Conservation (phyloP, 2,888 invertebrate species). For the Lithophane ornitopus region DNA sequence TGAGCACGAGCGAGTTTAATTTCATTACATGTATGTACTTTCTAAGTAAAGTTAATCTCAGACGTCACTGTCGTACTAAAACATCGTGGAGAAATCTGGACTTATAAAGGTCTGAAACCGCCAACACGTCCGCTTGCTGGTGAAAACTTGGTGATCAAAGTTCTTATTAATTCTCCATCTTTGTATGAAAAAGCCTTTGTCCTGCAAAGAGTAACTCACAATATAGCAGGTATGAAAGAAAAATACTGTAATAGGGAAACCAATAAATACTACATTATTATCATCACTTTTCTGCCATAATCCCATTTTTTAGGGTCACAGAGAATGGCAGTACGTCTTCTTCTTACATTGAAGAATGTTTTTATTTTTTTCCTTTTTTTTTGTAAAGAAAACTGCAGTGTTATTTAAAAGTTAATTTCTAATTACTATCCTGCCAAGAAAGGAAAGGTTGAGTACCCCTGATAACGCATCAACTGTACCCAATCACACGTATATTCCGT, state of each 20-base stretch:
- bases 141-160: too few species aligned
- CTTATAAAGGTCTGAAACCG: not conserved
- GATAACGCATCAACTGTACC: slow-evolving; percentile 49
- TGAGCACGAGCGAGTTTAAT: slow-evolving; percentile 16
- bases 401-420: slow-evolving; percentile 12
- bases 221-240: too few species aligned
- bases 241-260: too few species aligned
- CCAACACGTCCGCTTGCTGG: not conserved
- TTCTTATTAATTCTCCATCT: too few species aligned
- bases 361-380: too few species aligned
- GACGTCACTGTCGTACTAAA: not conserved
- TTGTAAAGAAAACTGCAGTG: not conserved
- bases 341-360: too few species aligned
- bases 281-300: too few species aligned
- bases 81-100: not conserved
- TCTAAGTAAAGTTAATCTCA: slow-evolving; percentile 13
- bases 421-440: slow-evolving; percentile 46
- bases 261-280: too few species aligned
- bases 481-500: slow-evolving; percentile 53
- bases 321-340: too few species aligned
- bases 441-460: slow-evolving; percentile 29
- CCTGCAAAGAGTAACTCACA: too few species aligned
- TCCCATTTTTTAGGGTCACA: too few species aligned
- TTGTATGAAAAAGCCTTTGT: too few species aligned
- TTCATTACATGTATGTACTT: slow-evolving; percentile 9